Percentiles rank a stretch among this genome's conserved stretches.
Evolutionary conservation across 2,797 vertebrate species (phyloP).

Genomic region (Trematomus bernacchii): DNA sequence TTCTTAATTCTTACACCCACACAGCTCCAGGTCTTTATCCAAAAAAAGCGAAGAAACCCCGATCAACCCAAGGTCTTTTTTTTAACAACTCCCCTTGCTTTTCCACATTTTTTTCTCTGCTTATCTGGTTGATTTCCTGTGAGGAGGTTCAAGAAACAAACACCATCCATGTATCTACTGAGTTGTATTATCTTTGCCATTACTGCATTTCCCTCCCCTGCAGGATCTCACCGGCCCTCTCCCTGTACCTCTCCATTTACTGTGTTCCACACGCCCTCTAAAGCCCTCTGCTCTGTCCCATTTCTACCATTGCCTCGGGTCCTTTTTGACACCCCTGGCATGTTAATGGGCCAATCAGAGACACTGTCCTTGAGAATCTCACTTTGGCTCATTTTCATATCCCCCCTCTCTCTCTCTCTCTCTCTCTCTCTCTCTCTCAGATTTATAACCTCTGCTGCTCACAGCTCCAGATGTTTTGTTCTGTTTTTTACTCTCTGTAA

Average conservation of each 20-base stretch:
- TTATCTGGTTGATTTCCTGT: constrained; percentile 58
- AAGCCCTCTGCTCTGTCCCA: constrained; percentile 80
- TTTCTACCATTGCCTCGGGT: constrained; percentile 81
- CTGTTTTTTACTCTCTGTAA: constrained; percentile 86
- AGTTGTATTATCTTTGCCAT: constrained; percentile 42
- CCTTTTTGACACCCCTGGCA: constrained; percentile 82
- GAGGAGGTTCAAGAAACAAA: constrained; percentile 44
- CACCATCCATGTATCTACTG: constrained; percentile 35
- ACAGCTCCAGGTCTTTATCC: constrained; percentile 48
- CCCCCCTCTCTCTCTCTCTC: constrained; percentile 65
- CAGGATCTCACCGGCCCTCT: constrained; percentile 81
- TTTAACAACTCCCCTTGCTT: constrained; percentile 41
- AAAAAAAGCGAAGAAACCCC: not conserved
- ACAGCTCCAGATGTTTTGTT: constrained; percentile 87
- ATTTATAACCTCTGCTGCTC: constrained; percentile 85
- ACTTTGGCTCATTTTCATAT: constrained; percentile 84
- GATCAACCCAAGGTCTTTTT: constrained; percentile 20
- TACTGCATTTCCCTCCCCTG: constrained; percentile 43
- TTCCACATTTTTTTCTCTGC: constrained; percentile 40
- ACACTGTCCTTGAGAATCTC: constrained; percentile 85
- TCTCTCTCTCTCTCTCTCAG: constrained; percentile 67
- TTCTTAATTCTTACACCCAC: constrained; percentile 64
- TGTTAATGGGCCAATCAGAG: constrained; percentile 81
- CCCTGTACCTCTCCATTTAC: constrained; percentile 68
- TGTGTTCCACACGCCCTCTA: constrained; percentile 74